Evolutionary conservation across 2,113 vertebrate genomes (phyloP).

Genomic region (Egretta garzetta): DNA sequence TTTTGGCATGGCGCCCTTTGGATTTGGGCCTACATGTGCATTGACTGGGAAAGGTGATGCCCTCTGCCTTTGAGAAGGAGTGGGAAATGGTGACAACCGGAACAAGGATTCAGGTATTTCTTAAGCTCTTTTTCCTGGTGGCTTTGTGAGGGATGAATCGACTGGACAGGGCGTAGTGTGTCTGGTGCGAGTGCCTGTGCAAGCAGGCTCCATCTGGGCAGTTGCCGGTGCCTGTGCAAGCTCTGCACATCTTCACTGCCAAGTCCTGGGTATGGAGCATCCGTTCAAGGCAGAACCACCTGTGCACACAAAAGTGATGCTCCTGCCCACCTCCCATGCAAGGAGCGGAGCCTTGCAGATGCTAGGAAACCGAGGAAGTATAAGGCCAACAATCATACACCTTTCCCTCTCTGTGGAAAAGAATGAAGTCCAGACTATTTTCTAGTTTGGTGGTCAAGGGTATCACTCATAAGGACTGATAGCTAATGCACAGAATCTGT

Average conservation of each 20-base stretch:
- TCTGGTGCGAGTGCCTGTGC: not conserved
- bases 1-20: not conserved
- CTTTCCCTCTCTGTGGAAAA: not conserved
- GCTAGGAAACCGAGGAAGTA: not conserved
- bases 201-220: not conserved
- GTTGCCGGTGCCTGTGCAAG: not conserved
- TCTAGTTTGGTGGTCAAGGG: not conserved
- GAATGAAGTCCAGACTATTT: not conserved
- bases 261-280: not conserved
- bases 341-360: not conserved
- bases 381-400: not conserved
- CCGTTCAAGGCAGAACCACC: not conserved
- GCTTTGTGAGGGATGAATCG: not conserved
- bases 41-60: not conserved
- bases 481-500: not conserved
- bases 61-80: not conserved
- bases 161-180: not conserved
- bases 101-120: not conserved
- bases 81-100: not conserved
- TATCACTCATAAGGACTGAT: not conserved
- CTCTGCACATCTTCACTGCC: not conserved
- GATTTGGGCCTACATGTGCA: not conserved
- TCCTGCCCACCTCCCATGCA: not conserved
- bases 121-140: not conserved
- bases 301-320: accelerated